Evolutionary conservation across 2,797 vertebrate species (phyloP).

Genomic region (Phrynocephalus vlangalii): DNA sequence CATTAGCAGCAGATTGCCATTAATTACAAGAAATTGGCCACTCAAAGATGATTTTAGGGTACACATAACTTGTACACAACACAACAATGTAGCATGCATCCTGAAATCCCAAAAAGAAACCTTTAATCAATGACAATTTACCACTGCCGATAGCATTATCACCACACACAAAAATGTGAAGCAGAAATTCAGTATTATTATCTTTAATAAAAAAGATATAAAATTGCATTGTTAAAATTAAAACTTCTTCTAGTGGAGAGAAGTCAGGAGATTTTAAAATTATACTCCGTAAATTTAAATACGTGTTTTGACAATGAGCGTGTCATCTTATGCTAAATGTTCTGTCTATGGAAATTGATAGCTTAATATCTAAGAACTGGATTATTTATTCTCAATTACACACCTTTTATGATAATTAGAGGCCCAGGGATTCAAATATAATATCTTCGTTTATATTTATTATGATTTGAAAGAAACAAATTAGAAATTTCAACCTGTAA

Average conservation of each 20-base stretch:
- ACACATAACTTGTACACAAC: too few relatives aligned
- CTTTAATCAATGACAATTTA: too few relatives aligned
- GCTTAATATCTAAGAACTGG: conserved; percentile 58
- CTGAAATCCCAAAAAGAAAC: too few relatives aligned
- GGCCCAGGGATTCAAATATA: conserved; percentile 39
- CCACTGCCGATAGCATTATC: too few relatives aligned
- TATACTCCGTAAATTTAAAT: conserved; percentile 40
- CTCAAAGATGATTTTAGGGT: too few relatives aligned
- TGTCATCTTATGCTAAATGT: conserved; percentile 31
- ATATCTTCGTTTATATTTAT: conserved; percentile 29
- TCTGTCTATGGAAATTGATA: conserved; percentile 29
- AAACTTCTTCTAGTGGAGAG: conserved; percentile 14
- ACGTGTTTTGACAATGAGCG: conserved; percentile 32
- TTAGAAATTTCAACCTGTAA: conserved; percentile 50
- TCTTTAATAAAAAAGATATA: not conserved
- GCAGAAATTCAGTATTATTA: not conserved
- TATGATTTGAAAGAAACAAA: conserved; percentile 1
- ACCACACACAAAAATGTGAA: too few relatives aligned
- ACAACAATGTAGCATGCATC: too few relatives aligned
- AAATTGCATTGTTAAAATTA: conserved; percentile 36
- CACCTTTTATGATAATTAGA: conserved; percentile 40
- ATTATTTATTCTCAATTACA: conserved; percentile 55
- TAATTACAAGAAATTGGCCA: too few relatives aligned
- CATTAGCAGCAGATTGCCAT: too few relatives aligned
- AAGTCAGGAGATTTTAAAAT: conserved; percentile 49